phyloP scores from a whole-genome alignment of 2,888 invertebrate genomes.

The Tetragonisca angustula region DNA sequence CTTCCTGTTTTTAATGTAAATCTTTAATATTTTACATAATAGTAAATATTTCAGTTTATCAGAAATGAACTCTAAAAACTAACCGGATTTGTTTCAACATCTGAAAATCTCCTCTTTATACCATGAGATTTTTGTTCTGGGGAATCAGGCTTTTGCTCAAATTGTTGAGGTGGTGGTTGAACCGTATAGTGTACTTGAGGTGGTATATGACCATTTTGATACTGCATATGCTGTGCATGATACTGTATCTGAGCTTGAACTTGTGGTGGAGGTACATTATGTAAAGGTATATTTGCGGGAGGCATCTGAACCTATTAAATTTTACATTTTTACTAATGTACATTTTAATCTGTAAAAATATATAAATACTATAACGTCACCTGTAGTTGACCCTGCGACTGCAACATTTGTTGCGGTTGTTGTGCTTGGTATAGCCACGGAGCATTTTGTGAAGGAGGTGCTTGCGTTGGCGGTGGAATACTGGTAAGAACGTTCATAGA shows the following conservation, averaged over 20 bases:
- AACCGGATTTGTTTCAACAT: slow-evolving; percentile 80
- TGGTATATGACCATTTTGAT: slow-evolving; percentile 82
- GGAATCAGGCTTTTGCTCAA: slow-evolving; percentile 79
- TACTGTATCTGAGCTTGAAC: slow-evolving; percentile 81
- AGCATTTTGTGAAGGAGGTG: slow-evolving; percentile 79
- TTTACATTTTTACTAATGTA: background rate
- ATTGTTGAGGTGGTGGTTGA: slow-evolving; percentile 78
- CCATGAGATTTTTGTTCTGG: slow-evolving; percentile 81
- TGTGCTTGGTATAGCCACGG: slow-evolving; percentile 82
- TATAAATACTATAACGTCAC: slow-evolving; percentile 56
- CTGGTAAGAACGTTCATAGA: slow-evolving; percentile 81
- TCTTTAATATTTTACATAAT: background rate
- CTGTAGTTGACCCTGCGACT: slow-evolving; percentile 79
- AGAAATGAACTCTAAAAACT: slow-evolving; percentile 26
- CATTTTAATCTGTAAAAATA: background rate
- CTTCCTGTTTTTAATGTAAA: slow-evolving; percentile 70
- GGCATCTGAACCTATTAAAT: slow-evolving; percentile 74
- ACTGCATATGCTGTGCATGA: slow-evolving; percentile 81
- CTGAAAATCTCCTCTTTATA: slow-evolving; percentile 81
- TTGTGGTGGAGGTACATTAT: slow-evolving; percentile 77
- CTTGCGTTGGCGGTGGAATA: slow-evolving; percentile 81
- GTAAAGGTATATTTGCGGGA: slow-evolving; percentile 73
- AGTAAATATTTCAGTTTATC: background rate
- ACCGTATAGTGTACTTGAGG: slow-evolving; percentile 80
- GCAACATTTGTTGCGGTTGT: slow-evolving; percentile 74